Percentiles rank a stretch among this genome's conserved stretches.
phyloP scores from a whole-genome alignment of 2,888 invertebrate genomes.

The Eupithecia insigniata region DNA sequence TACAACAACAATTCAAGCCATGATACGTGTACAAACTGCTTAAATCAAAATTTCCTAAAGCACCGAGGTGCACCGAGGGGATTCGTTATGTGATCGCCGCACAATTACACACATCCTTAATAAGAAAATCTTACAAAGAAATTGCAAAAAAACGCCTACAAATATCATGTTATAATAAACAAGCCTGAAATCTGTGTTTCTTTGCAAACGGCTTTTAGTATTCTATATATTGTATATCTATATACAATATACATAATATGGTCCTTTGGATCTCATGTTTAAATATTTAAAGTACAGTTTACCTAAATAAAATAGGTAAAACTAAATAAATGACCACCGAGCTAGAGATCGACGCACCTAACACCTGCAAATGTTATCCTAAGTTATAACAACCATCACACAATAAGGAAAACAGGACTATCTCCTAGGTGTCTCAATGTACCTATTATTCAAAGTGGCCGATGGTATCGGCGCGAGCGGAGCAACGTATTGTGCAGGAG shows the following conservation, averaged over 20 bases:
- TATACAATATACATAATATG: too few relatives aligned
- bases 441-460: conserved; percentile 22
- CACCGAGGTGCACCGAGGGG: conserved; percentile 26
- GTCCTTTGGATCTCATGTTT: too few relatives aligned
- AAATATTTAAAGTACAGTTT: too few relatives aligned
- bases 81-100: conserved; percentile 19
- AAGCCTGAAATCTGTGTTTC: not conserved
- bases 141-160: too few relatives aligned
- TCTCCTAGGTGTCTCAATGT: conserved; percentile 4
- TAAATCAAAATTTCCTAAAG: conserved; percentile 8
- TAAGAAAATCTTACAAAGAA: not conserved
- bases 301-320: not conserved
- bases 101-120: conserved; percentile 23
- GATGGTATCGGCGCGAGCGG: conserved; percentile 19
- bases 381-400: not conserved
- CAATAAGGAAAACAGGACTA: not conserved
- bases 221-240: too few relatives aligned
- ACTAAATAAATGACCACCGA: not conserved
- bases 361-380: not conserved
- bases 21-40: not conserved
- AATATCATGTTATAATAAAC: too few relatives aligned
- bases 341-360: too few relatives aligned
- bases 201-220: not conserved
- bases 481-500: conserved; percentile 16
- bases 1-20: not conserved